These are phyloP conservation scores for Lota lota DNA, from an alignment of 2,113 vertebrate genomes.

Conservation along the genomic window DNA sequence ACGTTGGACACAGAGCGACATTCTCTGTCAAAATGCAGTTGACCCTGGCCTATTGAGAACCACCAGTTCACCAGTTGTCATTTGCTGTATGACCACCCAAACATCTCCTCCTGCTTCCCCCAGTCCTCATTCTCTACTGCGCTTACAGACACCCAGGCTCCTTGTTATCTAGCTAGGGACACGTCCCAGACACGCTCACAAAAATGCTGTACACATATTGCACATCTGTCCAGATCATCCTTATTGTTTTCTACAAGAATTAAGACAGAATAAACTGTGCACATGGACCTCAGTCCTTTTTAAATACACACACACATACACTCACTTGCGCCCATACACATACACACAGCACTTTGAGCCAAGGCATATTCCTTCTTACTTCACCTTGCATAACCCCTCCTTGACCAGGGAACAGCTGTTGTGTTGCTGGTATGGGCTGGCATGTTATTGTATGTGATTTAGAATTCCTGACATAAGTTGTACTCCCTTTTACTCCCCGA, in stretches of 20 bases:
- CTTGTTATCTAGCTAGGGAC: background rate
- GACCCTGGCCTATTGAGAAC: background rate
- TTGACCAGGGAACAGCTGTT: slow-evolving; percentile 32
- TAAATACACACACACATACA: background rate
- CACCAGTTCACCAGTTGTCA: too few relatives aligned
- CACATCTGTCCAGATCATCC: too few relatives aligned
- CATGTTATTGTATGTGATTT: slow-evolving; percentile 11
- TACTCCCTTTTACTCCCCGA: background rate
- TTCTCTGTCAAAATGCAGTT: background rate
- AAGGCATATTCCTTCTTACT: slow-evolving; percentile 19
- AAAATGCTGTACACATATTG: too few relatives aligned
- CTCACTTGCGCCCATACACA: background rate
- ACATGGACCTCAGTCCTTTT: background rate
- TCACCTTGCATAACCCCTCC: background rate
- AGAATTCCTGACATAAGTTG: slow-evolving; percentile 37
- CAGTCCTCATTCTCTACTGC: too few relatives aligned
- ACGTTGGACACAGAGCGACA: too few relatives aligned
- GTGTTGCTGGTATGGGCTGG: background rate
- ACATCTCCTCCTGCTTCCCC: too few relatives aligned
- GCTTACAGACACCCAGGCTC: too few relatives aligned
- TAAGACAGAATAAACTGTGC: background rate
- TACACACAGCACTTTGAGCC: slow-evolving; percentile 10
- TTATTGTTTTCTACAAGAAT: too few relatives aligned
- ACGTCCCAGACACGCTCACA: too few relatives aligned
- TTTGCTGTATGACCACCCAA: too few relatives aligned